Conservation (phyloP, 2,888 invertebrate genomes). For the Platycheirus rosarum region DNA sequence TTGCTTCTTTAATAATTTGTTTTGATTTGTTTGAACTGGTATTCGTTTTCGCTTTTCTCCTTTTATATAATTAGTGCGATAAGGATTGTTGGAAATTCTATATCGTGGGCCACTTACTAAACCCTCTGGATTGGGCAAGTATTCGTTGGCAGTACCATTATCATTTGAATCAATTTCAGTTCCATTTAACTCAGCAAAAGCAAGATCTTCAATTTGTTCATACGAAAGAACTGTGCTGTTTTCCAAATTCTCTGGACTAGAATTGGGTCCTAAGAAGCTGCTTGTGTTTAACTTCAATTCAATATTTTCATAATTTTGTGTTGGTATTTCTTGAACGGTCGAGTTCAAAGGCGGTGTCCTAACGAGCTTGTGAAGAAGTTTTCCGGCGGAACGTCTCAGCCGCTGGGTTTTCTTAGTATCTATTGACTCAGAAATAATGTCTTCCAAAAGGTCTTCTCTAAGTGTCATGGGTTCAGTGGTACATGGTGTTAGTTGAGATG, state of each 20-base stretch:
- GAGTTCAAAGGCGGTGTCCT: slow-evolving; percentile 77
- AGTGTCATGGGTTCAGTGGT: slow-evolving; percentile 78
- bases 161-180: slow-evolving; percentile 75
- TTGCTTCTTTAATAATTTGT: slow-evolving; percentile 79
- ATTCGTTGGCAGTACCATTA: slow-evolving; percentile 72
- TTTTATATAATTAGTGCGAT: slow-evolving; percentile 68
- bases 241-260: slow-evolving; percentile 6
- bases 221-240: slow-evolving; percentile 74
- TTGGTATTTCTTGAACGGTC: slow-evolving; percentile 75
- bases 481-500: slow-evolving; percentile 76
- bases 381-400: slow-evolving; percentile 75
- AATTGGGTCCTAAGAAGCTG: slow-evolving; percentile 76
- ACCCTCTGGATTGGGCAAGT: slow-evolving; percentile 80
- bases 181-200: slow-evolving; percentile 81
- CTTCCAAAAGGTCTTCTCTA: slow-evolving; percentile 77
- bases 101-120: slow-evolving; percentile 79
- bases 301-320: slow-evolving; percentile 74
- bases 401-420: background rate
- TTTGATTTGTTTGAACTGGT: slow-evolving; percentile 68
- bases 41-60: slow-evolving; percentile 78
- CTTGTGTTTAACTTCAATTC: slow-evolving; percentile 79
- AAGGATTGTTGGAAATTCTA: slow-evolving; percentile 77
- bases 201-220: slow-evolving; percentile 79
- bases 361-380: slow-evolving; percentile 79
- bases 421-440: slow-evolving; percentile 16